Evolutionary conservation across 2,888 invertebrate species (phyloP).

Genomic region (Lasioglossum lativentre): DNA sequence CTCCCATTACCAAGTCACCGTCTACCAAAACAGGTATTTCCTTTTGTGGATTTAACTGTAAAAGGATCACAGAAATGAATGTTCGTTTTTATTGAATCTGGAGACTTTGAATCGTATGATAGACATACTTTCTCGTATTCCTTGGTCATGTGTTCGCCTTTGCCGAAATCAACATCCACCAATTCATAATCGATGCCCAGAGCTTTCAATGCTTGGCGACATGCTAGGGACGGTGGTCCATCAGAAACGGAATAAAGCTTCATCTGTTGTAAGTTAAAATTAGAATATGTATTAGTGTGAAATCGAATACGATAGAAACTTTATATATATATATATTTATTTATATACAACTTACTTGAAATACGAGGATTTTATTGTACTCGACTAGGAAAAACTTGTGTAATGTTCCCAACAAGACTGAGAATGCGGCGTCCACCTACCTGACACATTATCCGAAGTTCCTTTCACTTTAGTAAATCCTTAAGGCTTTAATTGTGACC

Average conservation of each 20-base stretch:
- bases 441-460: background rate
- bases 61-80: constrained; percentile 68
- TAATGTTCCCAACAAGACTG: background rate
- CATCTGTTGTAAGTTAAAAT: constrained; percentile 81
- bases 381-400: background rate
- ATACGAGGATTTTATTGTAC: background rate
- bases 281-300: background rate
- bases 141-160: constrained; percentile 91
- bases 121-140: constrained; percentile 88
- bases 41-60: constrained; percentile 91
- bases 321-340: too few relatives aligned
- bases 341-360: constrained; percentile 22
- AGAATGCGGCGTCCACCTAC: background rate
- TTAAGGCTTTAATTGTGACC: constrained; percentile 18
- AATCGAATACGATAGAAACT: background rate
- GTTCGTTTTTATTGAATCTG: background rate
- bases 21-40: constrained; percentile 93
- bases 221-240: constrained; percentile 92
- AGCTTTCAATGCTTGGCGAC: constrained; percentile 88
- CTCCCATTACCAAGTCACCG: constrained; percentile 91
- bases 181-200: constrained; percentile 88
- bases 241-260: constrained; percentile 91
- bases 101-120: background rate
- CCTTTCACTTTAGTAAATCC: constrained; percentile 39
- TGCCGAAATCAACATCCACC: constrained; percentile 89